Evolutionary conservation across 2,797 vertebrate genomes (phyloP).

Genomic region (Numenius phaeopus): DNA sequence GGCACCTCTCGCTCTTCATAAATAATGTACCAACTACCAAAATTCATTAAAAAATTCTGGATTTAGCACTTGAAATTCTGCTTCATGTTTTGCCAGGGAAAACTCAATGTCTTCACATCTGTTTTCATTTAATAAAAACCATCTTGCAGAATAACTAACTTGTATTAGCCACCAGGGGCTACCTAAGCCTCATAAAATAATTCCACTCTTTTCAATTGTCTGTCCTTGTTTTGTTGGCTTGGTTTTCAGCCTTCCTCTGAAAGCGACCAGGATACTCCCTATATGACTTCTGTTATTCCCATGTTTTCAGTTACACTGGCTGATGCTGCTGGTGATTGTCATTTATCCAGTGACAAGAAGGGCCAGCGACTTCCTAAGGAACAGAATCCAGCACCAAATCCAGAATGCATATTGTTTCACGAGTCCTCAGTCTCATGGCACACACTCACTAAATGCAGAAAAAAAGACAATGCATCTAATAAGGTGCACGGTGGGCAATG

Average conservation of each 20-base stretch:
- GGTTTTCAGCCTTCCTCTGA: not conserved
- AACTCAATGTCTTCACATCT: not conserved
- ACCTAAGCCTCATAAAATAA: not conserved
- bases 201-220: not conserved
- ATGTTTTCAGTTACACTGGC: not conserved
- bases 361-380: not conserved
- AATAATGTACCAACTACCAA: not conserved
- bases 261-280: not conserved
- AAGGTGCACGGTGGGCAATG: rapidly evolving
- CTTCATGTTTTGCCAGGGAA: not conserved
- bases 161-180: not conserved
- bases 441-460: not conserved
- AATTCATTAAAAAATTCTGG: not conserved
- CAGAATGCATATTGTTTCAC: not conserved
- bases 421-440: not conserved
- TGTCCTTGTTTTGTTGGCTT: not conserved
- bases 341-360: not conserved
- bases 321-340: not conserved
- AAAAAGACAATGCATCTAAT: not conserved
- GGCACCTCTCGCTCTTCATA: not conserved
- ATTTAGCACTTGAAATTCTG: not conserved
- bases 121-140: not conserved
- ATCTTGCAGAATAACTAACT: not conserved
- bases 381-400: not conserved
- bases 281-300: not conserved